Evolutionary conservation across 2,797 vertebrate genomes (phyloP).

Genomic region (Heteromormyrus szaboi): DNA sequence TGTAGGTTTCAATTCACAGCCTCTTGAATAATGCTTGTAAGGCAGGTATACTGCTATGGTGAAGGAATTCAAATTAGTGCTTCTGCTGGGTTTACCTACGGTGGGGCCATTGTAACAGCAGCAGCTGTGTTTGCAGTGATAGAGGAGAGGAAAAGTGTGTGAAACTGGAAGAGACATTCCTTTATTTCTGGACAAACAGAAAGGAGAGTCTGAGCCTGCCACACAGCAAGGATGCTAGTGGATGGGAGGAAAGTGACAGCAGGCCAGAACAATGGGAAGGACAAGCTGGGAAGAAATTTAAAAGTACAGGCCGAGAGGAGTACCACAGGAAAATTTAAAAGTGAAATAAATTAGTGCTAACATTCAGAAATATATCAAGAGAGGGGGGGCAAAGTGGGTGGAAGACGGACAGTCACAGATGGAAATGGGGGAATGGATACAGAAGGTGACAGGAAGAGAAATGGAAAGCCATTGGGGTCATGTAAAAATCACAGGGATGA

Average conservation of each 20-base stretch:
- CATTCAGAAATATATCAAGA: conserved; percentile 8
- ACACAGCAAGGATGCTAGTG: not conserved
- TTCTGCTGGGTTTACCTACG: conserved; percentile 32
- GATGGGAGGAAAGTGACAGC: conserved; percentile 7
- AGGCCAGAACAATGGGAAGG: not conserved
- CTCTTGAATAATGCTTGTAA: conserved; percentile 46
- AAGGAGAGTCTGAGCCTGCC: not conserved
- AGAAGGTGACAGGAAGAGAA: conserved; percentile 34
- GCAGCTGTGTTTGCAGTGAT: conserved; percentile 54
- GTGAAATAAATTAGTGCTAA: not conserved
- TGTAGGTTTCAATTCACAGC: conserved; percentile 22
- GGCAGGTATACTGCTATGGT: conserved; percentile 14
- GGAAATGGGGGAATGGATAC: conserved; percentile 10
- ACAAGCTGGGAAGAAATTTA: not conserved
- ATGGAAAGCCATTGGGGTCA: conserved; percentile 14
- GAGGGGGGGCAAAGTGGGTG: conserved; percentile 16
- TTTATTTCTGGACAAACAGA: conserved; percentile 47
- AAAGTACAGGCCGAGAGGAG: not conserved
- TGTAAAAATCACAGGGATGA: conserved; percentile 20
- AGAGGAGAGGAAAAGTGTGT: conserved; percentile 20
- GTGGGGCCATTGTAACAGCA: conserved; percentile 35
- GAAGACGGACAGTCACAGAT: not conserved
- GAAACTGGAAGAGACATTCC: conserved; percentile 33
- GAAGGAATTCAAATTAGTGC: conserved; percentile 12
- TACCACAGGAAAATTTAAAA: not conserved